Evolutionary conservation across 1,140 invertebrate species (phyloP).

Genomic region (Maconellicoccus hirsutus): DNA sequence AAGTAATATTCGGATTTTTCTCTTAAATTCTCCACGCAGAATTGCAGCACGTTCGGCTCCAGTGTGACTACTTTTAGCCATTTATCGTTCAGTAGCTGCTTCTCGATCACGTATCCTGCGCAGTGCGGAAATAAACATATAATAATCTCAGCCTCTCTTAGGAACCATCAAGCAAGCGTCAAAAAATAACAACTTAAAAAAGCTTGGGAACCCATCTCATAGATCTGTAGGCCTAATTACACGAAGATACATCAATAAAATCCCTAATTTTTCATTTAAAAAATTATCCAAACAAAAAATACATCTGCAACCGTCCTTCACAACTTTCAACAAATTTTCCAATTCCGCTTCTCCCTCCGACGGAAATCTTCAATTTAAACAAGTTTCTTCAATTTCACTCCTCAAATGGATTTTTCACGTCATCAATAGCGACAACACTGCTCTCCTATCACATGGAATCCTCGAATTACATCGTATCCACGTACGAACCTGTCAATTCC

Average conservation of each 20-base stretch:
- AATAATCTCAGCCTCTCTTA: not conserved
- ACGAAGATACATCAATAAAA: not conserved
- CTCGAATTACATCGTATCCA: too few relatives aligned
- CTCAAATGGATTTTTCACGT: too few relatives aligned
- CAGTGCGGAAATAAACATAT: slow-evolving; percentile 23
- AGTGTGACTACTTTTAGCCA: slow-evolving; percentile 87
- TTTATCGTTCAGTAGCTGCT: slow-evolving; percentile 56
- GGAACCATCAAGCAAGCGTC: too few relatives aligned
- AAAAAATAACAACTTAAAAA: too few relatives aligned
- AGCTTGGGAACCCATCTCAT: slow-evolving; percentile 6
- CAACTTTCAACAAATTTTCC: too few relatives aligned
- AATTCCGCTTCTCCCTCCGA: too few relatives aligned
- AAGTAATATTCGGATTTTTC: slow-evolving; percentile 82
- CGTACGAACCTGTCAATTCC: slow-evolving; percentile 57
- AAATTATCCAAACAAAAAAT: not conserved
- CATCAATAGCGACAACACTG: too few relatives aligned
- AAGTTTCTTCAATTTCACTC: too few relatives aligned
- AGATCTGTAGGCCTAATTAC: not conserved
- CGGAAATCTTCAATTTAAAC: too few relatives aligned
- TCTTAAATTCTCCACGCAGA: slow-evolving; percentile 74
- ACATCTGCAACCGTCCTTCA: not conserved
- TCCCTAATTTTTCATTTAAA: not conserved
- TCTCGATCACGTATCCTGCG: slow-evolving; percentile 85
- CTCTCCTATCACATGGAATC: too few relatives aligned
- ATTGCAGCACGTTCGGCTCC: slow-evolving; percentile 59